phyloP scores from a whole-genome alignment of 2,113 vertebrate genomes.

The Periophthalmodon schlosseri region DNA sequence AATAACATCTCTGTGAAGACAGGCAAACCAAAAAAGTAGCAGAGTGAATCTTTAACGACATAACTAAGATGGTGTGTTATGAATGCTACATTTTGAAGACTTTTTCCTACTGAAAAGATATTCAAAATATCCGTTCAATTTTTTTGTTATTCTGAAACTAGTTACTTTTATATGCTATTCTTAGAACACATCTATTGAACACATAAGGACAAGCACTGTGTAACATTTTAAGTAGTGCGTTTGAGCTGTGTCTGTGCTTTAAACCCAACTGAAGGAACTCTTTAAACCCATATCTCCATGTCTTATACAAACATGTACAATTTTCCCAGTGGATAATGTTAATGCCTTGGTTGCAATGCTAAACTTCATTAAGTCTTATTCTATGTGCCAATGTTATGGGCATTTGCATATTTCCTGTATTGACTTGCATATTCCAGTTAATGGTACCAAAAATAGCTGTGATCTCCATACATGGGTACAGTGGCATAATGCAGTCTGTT shows the following conservation, averaged over 20 bases:
- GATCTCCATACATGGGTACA: background rate
- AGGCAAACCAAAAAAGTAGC: no score
- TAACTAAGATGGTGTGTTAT: no score
- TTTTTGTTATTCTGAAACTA: no score
- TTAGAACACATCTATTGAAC: background rate
- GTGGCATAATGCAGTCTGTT: background rate
- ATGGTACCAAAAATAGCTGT: conserved; percentile 30
- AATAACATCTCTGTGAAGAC: no score
- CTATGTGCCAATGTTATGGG: background rate
- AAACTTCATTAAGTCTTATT: conserved; percentile 35
- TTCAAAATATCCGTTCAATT: no score
- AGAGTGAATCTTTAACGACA: no score
- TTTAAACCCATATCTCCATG: background rate
- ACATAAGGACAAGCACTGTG: no score
- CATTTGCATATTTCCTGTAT: conserved; percentile 4
- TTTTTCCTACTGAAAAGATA: no score
- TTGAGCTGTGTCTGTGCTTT: conserved; percentile 5
- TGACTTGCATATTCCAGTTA: conserved; percentile 11
- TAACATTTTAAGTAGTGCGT: conserved; percentile 3
- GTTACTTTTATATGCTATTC: no score
- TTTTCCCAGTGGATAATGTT: conserved; percentile 20
- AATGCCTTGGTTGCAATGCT: conserved; percentile 13
- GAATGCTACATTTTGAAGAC: no score
- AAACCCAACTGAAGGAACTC: conserved; percentile 16
- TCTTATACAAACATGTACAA: background rate